phyloP scores from a whole-genome alignment of 2,113 vertebrate genomes.

The Indicator maculatus region DNA sequence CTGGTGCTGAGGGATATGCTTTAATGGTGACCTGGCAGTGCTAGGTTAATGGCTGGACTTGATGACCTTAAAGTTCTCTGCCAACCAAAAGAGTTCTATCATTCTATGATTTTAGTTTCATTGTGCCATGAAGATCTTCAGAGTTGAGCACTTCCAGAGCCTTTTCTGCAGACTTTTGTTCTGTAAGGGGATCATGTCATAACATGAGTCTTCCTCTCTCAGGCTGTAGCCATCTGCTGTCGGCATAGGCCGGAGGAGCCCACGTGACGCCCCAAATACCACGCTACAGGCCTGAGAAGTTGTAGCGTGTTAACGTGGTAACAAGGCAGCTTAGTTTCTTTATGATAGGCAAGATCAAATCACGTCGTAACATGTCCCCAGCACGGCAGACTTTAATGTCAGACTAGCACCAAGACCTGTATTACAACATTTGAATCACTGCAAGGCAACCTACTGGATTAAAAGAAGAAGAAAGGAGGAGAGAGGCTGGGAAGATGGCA shows the following conservation, averaged over 20 bases:
- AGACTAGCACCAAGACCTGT: constrained; percentile 15
- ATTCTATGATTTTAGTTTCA: neutral
- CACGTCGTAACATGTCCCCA: constrained; percentile 5
- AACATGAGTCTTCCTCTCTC: constrained; percentile 13
- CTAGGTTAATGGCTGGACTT: no score
- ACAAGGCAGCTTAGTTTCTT: constrained; percentile 14
- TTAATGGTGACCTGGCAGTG: no score
- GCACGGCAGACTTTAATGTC: neutral
- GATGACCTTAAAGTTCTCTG: no score
- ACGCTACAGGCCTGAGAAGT: neutral
- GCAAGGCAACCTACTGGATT: neutral
- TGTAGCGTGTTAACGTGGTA: constrained; percentile 29
- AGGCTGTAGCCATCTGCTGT: neutral
- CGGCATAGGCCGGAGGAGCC: neutral
- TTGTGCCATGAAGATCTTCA: accelerated
- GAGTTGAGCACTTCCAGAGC: neutral
- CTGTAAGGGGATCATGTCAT: neutral
- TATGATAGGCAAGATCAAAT: constrained; percentile 26
- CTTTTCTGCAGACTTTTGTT: neutral
- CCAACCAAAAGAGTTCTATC: no score
- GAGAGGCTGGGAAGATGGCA: neutral
- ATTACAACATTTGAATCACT: neutral
- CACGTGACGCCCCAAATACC: neutral
- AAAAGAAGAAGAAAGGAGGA: neutral
- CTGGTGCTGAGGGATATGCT: no score